These are phyloP conservation scores for Drosophila mercatorum DNA, from an alignment of 2,888 invertebrate species.

Conservation along the genomic window DNA sequence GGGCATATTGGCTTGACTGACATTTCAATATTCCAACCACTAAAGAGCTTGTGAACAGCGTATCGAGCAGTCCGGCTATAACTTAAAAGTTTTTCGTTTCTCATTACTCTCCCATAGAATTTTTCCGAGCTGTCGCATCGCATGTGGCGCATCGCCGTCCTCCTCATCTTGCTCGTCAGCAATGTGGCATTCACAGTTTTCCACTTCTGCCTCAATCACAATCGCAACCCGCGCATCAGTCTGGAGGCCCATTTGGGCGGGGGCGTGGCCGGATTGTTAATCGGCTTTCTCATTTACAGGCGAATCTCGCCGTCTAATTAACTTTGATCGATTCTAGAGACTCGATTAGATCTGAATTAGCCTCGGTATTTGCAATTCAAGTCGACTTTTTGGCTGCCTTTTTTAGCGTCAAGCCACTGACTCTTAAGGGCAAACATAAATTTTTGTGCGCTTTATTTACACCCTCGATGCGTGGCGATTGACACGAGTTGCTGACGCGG, in stretches of 20 bases:
- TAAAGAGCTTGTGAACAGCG: not conserved
- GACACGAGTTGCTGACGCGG: not conserved
- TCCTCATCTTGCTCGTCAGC: constrained; percentile 88
- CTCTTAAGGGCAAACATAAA: constrained; percentile 28
- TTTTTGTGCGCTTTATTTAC: not conserved
- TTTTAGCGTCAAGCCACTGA: constrained; percentile 31
- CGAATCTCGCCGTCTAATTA: constrained; percentile 6
- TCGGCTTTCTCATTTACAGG: constrained; percentile 66
- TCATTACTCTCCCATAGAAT: constrained; percentile 83
- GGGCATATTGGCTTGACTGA: not conserved
- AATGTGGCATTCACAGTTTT: constrained; percentile 87
- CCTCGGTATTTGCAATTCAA: constrained; percentile 37
- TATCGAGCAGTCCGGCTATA: not conserved
- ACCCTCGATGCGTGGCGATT: not conserved
- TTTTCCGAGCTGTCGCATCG: constrained; percentile 84
- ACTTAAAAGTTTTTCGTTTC: constrained; percentile 15
- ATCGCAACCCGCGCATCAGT: constrained; percentile 86
- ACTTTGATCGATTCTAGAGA: not conserved
- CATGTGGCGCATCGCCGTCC: constrained; percentile 86
- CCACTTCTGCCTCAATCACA: constrained; percentile 84
- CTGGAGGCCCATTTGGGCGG: constrained; percentile 90
- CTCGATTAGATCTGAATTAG: constrained; percentile 13
- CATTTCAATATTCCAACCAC: too few species aligned
- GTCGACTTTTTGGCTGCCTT: constrained; percentile 30
- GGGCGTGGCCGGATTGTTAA: constrained; percentile 87